phyloP scores from a whole-genome alignment of 2,797 vertebrate genomes.

The Mallotus villosus region DNA sequence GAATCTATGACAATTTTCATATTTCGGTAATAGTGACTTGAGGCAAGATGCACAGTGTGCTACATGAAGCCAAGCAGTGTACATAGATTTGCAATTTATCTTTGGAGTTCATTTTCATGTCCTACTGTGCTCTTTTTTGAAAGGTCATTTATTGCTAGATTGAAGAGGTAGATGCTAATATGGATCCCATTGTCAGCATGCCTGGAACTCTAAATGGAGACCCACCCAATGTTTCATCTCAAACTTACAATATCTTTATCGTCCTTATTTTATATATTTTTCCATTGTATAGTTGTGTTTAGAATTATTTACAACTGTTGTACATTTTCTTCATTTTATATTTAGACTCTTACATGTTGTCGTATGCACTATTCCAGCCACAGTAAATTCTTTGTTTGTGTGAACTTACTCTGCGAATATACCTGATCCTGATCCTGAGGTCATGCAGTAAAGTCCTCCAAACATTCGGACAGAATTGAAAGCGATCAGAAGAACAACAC shows the following conservation, averaged over 20 bases:
- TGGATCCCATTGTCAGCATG: constrained; percentile 38
- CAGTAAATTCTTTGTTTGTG: too few species aligned
- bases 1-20: not conserved
- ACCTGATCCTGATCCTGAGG: too few species aligned
- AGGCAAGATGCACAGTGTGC: constrained; percentile 26
- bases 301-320: too few species aligned
- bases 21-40: constrained; percentile 23
- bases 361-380: too few species aligned
- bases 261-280: constrained; percentile 10
- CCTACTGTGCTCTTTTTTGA: constrained; percentile 32
- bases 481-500: not conserved
- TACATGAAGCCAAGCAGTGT: constrained; percentile 11
- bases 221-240: constrained; percentile 41
- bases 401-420: not conserved
- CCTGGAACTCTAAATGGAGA: constrained; percentile 28
- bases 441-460: too few species aligned
- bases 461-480: not conserved
- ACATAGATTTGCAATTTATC: constrained; percentile 30
- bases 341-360: too few species aligned
- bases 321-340: too few species aligned
- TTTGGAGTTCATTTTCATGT: constrained; percentile 23
- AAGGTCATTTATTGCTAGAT: constrained; percentile 51
- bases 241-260: constrained; percentile 30
- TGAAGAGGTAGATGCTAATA: constrained; percentile 34
- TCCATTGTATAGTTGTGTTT: not conserved